These are phyloP conservation scores for Limanda limanda DNA, from an alignment of 2,113 vertebrate species.

Conservation along the genomic window DNA sequence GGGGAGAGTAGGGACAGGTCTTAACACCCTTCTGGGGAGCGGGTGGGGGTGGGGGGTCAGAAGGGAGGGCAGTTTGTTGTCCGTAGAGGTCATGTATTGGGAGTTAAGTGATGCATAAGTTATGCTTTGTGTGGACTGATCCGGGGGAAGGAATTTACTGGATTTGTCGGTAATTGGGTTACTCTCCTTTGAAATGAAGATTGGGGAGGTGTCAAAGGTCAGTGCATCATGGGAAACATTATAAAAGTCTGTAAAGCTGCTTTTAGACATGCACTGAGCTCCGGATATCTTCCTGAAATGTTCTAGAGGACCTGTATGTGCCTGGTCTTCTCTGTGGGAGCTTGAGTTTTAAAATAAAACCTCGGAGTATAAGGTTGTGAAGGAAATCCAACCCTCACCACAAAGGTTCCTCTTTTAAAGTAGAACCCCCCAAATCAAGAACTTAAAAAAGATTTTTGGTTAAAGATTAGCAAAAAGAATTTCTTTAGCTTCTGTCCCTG, in stretches of 20 bases:
- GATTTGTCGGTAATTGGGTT: slow-evolving; percentile 71
- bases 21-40: slow-evolving; percentile 70
- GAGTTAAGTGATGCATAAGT: slow-evolving; percentile 75
- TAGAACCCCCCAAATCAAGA: too few species aligned
- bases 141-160: slow-evolving; percentile 55
- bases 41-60: slow-evolving; percentile 28
- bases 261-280: not conserved
- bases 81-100: slow-evolving; percentile 65
- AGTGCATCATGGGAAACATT: slow-evolving; percentile 34
- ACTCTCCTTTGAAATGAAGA: slow-evolving; percentile 61
- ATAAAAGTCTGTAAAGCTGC: not conserved
- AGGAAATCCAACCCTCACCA: too few species aligned
- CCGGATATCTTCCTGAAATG: too few species aligned
- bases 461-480: too few species aligned
- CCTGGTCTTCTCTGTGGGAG: too few species aligned
- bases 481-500: too few species aligned
- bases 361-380: too few species aligned
- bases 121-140: slow-evolving; percentile 73
- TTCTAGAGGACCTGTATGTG: too few species aligned
- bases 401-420: too few species aligned
- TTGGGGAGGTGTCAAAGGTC: slow-evolving; percentile 28
- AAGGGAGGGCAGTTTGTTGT: slow-evolving; percentile 60
- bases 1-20: slow-evolving; percentile 75
- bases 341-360: too few species aligned
- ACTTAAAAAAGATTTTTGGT: too few species aligned